Percentiles rank a stretch among this genome's conserved stretches.
These are phyloP conservation scores for Athalia circularis DNA, from an alignment of 2,888 invertebrate genomes.

Conservation along the genomic window DNA sequence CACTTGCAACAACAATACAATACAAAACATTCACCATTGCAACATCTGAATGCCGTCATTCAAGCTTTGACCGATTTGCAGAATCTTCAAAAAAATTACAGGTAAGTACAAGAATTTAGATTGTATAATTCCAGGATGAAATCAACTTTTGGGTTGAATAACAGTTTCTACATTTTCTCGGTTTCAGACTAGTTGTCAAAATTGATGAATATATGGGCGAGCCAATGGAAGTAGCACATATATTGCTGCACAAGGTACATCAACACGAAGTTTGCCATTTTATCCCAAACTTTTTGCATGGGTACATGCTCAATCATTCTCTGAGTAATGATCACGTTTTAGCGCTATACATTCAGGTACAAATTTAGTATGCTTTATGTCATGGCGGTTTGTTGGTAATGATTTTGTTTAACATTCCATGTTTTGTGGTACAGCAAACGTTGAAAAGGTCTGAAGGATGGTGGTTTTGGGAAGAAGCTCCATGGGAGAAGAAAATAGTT, in stretches of 20 bases:
- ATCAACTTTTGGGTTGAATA: too few relatives aligned
- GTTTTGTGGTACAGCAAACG: conserved; percentile 55
- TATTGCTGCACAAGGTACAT: conserved; percentile 61
- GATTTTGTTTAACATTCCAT: neutral
- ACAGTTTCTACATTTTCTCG: neutral
- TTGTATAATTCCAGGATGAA: neutral
- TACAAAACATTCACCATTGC: conserved; percentile 59
- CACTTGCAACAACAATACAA: conserved; percentile 59
- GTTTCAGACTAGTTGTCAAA: conserved; percentile 45
- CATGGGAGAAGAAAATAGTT: conserved; percentile 69
- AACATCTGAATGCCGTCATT: conserved; percentile 60
- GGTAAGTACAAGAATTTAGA: conserved; percentile 53
- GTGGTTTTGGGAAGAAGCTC: conserved; percentile 69
- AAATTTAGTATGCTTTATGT: neutral
- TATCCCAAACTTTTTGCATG: conserved; percentile 69
- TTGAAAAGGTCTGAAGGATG: conserved; percentile 64
- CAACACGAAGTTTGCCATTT: conserved; percentile 66
- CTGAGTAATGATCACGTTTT: conserved; percentile 73
- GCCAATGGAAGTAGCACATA: conserved; percentile 61
- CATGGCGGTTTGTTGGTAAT: neutral
- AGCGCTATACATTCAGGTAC: conserved; percentile 71
- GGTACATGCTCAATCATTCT: conserved; percentile 71
- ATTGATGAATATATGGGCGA: conserved; percentile 59
- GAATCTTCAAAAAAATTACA: conserved; percentile 61
- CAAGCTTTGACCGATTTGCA: conserved; percentile 65